Evolutionary conservation across 2,797 vertebrate genomes (phyloP).

Genomic region (Podargus strigoides): DNA sequence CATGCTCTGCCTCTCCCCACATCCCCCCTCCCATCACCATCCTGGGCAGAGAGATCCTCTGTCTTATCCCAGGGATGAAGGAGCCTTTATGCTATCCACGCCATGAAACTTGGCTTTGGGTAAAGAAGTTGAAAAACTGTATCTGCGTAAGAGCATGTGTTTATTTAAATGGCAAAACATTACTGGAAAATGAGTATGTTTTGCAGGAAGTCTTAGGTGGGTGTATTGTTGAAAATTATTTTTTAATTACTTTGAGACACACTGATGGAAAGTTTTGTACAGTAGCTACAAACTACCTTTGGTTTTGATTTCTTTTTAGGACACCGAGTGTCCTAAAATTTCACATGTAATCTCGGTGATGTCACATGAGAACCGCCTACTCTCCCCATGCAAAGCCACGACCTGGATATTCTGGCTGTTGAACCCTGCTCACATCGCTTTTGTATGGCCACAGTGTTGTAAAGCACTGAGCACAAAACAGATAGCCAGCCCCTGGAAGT

Average conservation of each 20-base stretch:
- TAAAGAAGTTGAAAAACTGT: background rate
- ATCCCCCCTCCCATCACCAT: background rate
- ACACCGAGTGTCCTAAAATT: background rate
- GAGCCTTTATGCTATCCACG: background rate
- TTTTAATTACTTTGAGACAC: background rate
- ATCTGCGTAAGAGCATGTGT: fast-evolving
- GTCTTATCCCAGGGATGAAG: background rate
- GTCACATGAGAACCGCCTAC: background rate
- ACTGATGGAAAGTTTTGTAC: background rate
- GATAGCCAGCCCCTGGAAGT: background rate
- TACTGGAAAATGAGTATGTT: background rate
- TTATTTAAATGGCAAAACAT: background rate
- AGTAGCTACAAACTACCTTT: background rate
- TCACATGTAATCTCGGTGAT: background rate
- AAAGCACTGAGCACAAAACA: background rate
- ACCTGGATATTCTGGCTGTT: background rate
- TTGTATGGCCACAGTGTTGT: background rate
- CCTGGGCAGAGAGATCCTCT: background rate
- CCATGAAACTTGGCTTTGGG: background rate
- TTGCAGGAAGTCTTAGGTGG: background rate
- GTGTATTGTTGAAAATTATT: background rate
- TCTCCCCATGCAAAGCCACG: background rate
- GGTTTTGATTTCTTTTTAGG: background rate
- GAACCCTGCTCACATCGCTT: background rate
- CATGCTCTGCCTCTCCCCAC: background rate